Percentiles rank a stretch among this genome's conserved stretches.
These are phyloP conservation scores for Pristionchus exspectatus DNA, from an alignment of 2,888 invertebrate species.

Conservation along the genomic window DNA sequence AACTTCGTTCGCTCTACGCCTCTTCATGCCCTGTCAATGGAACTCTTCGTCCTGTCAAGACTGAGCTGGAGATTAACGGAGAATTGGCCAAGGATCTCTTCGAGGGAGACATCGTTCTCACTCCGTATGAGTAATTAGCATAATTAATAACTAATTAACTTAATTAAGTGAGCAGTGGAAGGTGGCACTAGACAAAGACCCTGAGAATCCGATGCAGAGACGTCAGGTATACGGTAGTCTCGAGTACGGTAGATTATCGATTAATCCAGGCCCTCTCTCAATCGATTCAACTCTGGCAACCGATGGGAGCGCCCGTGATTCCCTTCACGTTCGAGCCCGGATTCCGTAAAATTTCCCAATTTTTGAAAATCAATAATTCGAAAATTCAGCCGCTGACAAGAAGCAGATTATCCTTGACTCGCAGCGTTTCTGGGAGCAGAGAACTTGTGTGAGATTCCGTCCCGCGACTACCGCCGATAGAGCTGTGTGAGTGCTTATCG, in stretches of 20 bases:
- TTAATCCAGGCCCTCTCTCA: constrained; percentile 6
- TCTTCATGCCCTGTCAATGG: not conserved
- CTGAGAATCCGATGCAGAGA: constrained; percentile 1
- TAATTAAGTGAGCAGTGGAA: constrained; percentile 47
- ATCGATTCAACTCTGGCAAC: constrained; percentile 17
- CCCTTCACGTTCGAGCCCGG: constrained; percentile 25
- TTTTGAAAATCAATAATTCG: not conserved
- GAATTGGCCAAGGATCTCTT: constrained; percentile 42
- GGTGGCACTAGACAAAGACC: constrained; percentile 12
- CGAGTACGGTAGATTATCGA: not conserved
- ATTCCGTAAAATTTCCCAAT: not conserved
- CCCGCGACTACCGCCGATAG: not conserved
- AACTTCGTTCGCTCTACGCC: not conserved
- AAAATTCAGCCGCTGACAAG: constrained; percentile 28
- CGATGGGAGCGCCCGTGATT: constrained; percentile 37
- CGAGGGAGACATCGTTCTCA: constrained; percentile 44
- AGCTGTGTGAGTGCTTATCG: constrained; percentile 9
- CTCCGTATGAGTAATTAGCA: not conserved
- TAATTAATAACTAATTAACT: not conserved
- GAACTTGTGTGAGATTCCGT: constrained; percentile 41
- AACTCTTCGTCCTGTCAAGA: not conserved
- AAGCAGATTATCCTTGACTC: not conserved
- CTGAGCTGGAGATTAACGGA: constrained; percentile 20
- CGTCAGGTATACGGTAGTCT: constrained; percentile 30
- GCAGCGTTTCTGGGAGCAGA: constrained; percentile 30